Percentiles rank a stretch among this genome's conserved stretches.
These are phyloP conservation scores for Eidolon dupreanum DNA, from an alignment of 2,797 vertebrate genomes.

Conservation along the genomic window DNA sequence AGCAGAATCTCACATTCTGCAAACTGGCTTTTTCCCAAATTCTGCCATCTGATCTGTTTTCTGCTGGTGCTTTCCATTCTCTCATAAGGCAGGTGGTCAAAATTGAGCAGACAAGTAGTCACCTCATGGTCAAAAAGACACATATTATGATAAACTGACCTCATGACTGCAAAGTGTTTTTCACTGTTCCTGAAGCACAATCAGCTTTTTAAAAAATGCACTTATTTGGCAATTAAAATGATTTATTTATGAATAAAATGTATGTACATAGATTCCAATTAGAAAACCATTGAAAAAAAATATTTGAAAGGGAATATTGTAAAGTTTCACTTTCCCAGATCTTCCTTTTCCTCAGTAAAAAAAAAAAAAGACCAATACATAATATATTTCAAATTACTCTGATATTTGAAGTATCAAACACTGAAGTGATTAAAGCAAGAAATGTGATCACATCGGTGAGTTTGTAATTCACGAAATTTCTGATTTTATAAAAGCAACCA, in stretches of 20 bases:
- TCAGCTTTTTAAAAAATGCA: background rate
- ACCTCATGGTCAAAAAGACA: constrained; percentile 31
- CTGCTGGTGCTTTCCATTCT: constrained; percentile 48
- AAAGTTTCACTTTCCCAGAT: background rate
- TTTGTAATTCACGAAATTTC: background rate
- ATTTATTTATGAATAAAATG: constrained; percentile 6
- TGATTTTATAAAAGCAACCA: background rate
- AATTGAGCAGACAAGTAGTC: background rate
- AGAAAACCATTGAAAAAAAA: background rate
- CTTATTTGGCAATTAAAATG: background rate
- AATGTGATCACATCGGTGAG: background rate
- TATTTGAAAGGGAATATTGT: background rate
- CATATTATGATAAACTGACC: background rate
- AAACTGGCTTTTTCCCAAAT: constrained; percentile 59
- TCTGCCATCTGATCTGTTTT: constrained; percentile 67
- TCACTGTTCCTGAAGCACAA: background rate
- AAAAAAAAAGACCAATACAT: background rate
- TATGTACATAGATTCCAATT: background rate
- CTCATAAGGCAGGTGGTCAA: constrained; percentile 57
- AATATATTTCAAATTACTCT: background rate
- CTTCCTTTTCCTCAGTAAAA: background rate
- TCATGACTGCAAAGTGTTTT: background rate
- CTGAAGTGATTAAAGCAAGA: background rate
- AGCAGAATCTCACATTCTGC: constrained; percentile 47
- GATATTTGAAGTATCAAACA: background rate